A percentile compares a stretch with the other conserved stretches of the same genome.
These are phyloP conservation scores for Drymodes brunneopygia DNA, from an alignment of 2,113 vertebrate genomes.

Conservation along the genomic window DNA sequence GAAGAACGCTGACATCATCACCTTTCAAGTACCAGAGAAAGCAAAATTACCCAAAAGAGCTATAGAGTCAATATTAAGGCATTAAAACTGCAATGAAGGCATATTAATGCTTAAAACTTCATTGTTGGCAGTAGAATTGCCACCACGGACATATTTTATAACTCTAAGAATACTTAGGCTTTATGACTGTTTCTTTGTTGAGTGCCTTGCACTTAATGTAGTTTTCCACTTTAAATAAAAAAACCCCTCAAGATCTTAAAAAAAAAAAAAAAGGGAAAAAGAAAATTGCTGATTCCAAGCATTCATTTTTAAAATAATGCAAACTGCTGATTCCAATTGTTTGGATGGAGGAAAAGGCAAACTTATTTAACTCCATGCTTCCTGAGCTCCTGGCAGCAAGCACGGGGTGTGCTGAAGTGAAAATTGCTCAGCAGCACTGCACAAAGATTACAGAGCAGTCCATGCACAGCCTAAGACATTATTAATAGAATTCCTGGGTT, in stretches of 20 bases:
- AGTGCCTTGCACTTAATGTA: conserved; percentile 82
- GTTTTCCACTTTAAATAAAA: conserved; percentile 85
- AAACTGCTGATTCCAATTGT: conserved; percentile 84
- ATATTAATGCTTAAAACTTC: conserved; percentile 88
- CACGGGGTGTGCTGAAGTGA: not conserved
- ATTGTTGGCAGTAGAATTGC: conserved; percentile 84
- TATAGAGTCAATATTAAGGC: conserved; percentile 87
- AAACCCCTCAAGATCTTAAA: conserved; percentile 70
- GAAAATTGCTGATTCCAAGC: conserved; percentile 81
- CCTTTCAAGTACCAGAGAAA: conserved; percentile 86
- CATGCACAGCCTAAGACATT: not conserved
- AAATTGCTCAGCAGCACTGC: not conserved
- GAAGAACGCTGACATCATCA: conserved; percentile 87
- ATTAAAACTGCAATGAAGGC: conserved; percentile 88
- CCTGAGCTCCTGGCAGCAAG: conserved; percentile 50
- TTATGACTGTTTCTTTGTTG: conserved; percentile 82
- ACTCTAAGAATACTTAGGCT: conserved; percentile 83
- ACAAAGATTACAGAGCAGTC: not conserved
- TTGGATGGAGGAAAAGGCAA: conserved; percentile 56
- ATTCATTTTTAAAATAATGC: conserved; percentile 82
- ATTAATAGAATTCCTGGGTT: not conserved
- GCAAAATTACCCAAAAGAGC: conserved; percentile 87
- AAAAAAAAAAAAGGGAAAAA: conserved; percentile 43
- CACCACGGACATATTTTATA: conserved; percentile 85
- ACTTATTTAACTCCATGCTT: conserved; percentile 78